phyloP scores from a whole-genome alignment of 2,888 invertebrate species.

The Hylaea fasciaria region DNA sequence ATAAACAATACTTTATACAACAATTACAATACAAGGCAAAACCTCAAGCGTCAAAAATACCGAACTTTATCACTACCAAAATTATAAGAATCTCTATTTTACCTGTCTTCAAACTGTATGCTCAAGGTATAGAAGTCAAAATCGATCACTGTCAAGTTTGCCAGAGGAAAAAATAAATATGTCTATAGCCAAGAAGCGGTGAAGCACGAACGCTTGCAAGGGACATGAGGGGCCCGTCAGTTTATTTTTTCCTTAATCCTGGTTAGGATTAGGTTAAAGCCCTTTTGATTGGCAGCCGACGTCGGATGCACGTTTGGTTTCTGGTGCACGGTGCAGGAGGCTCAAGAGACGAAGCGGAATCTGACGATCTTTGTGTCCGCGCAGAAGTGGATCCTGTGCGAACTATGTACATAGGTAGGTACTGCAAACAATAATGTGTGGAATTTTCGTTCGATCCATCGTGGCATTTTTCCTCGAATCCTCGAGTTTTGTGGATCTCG shows the following conservation, averaged over 20 bases:
- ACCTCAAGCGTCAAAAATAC: constrained; percentile 81
- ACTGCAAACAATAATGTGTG: too few species aligned
- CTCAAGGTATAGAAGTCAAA: constrained; percentile 42
- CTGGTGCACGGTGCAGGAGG: constrained; percentile 46
- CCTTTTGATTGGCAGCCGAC: constrained; percentile 83
- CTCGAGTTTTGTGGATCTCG: too few species aligned
- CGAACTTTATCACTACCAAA: constrained; percentile 37
- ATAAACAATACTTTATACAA: constrained; percentile 75
- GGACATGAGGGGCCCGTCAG: constrained; percentile 76
- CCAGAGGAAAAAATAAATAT: constrained; percentile 26
- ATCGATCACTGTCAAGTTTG: constrained; percentile 28
- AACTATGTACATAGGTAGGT: too few species aligned
- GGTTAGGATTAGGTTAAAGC: constrained; percentile 82
- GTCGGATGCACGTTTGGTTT: constrained; percentile 72
- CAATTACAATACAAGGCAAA: constrained; percentile 80
- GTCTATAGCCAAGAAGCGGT: constrained; percentile 57
- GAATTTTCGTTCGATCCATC: too few species aligned
- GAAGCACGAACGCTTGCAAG: constrained; percentile 80
- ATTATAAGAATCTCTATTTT: background rate
- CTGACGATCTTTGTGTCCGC: constrained; percentile 29
- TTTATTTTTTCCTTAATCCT: constrained; percentile 83
- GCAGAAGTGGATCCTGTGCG: constrained; percentile 31
- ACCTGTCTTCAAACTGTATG: constrained; percentile 42
- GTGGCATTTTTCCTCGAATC: too few species aligned
- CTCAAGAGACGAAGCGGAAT: constrained; percentile 44